Conservation (phyloP, 2,888 invertebrate genomes). For the Proisotoma minuta region DNA sequence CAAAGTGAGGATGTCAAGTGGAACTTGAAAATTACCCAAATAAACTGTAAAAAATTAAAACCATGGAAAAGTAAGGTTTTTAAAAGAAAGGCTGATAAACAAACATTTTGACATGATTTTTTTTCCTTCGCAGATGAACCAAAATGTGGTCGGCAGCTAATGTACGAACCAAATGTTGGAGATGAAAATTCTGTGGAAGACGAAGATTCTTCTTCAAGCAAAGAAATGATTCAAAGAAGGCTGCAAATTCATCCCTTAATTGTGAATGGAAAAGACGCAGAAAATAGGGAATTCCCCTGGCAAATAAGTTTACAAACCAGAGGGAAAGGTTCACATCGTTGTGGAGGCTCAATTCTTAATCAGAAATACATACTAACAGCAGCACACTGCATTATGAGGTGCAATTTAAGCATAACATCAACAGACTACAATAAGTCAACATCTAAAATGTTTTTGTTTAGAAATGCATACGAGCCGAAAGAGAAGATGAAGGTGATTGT, state of each 20-base stretch:
- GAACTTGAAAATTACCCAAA: conserved; percentile 34
- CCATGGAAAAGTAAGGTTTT: conserved; percentile 40
- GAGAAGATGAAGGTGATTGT: conserved; percentile 35
- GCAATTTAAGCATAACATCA: background rate
- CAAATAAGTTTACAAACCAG: conserved; percentile 35
- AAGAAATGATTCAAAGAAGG: background rate
- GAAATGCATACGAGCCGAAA: conserved; percentile 30
- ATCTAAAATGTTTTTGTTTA: background rate
- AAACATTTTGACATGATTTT: background rate
- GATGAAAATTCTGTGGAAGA: conserved; percentile 20
- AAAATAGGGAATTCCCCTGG: conserved; percentile 43
- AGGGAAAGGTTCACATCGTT: conserved; percentile 29
- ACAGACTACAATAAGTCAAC: background rate
- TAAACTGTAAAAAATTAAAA: conserved; percentile 31
- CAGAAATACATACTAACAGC: conserved; percentile 36
- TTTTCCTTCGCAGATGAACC: conserved; percentile 24
- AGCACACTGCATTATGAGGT: conserved; percentile 42
- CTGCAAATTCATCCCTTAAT: conserved; percentile 24
- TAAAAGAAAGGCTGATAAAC: background rate
- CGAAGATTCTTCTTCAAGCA: background rate
- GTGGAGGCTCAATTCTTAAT: conserved; percentile 41
- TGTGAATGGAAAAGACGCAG: conserved; percentile 40
- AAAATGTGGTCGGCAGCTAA: conserved; percentile 40
- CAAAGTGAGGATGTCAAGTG: conserved; percentile 34
- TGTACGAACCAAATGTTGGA: conserved; percentile 35